phyloP scores from a whole-genome alignment of 2,888 invertebrate species.

The Vesta saturnalis region DNA sequence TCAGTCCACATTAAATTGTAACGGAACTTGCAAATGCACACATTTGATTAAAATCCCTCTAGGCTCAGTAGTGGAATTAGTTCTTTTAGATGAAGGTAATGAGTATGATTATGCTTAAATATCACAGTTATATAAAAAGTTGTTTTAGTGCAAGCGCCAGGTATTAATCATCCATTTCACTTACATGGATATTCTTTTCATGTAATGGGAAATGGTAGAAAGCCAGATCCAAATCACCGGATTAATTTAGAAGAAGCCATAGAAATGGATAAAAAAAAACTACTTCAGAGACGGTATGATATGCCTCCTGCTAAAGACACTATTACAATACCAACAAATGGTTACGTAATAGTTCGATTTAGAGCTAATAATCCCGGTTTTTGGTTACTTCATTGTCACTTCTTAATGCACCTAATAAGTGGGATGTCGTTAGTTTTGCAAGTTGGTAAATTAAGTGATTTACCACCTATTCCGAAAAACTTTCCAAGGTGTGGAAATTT shows the following conservation, averaged over 20 bases:
- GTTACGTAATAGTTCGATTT: constrained; percentile 91
- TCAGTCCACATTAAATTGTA: constrained; percentile 86
- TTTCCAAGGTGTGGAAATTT: constrained; percentile 91
- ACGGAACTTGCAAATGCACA: constrained; percentile 90
- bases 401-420: constrained; percentile 92
- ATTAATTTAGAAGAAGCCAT: constrained; percentile 89
- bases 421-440: constrained; percentile 91
- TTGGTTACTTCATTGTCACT: constrained; percentile 95
- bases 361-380: constrained; percentile 92
- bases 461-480: constrained; percentile 84
- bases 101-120: not conserved
- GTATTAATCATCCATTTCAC: constrained; percentile 93
- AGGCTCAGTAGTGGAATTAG: constrained; percentile 89
- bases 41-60: constrained; percentile 89
- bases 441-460: constrained; percentile 85
- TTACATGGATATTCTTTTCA: constrained; percentile 89
- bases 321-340: constrained; percentile 93
- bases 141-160: constrained; percentile 83
- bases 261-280: constrained; percentile 86
- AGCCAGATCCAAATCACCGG: constrained; percentile 88
- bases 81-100: constrained; percentile 88
- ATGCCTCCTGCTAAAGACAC: constrained; percentile 91
- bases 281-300: constrained; percentile 86
- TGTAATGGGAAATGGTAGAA: constrained; percentile 90
- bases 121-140: not conserved